Conservation (phyloP, 2,797 vertebrate genomes). For the Sarcophilus harrisii region DNA sequence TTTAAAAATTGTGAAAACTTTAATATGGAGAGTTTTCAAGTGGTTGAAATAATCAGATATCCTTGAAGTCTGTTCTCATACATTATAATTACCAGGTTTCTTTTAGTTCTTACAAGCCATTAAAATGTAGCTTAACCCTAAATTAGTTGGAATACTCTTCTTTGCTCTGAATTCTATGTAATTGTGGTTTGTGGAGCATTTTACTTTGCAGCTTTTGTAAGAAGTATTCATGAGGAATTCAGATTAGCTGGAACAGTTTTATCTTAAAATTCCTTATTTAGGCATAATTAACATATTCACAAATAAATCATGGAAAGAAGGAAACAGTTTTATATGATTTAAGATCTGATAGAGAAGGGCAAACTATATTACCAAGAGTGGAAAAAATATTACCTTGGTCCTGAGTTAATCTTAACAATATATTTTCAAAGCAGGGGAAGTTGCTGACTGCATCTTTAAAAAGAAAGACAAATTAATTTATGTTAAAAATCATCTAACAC, state of each 20-base stretch:
- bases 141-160: constrained; percentile 67
- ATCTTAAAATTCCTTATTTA: constrained; percentile 74
- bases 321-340: constrained; percentile 72
- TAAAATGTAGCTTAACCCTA: constrained; percentile 68
- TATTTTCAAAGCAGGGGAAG: constrained; percentile 74
- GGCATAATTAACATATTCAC: constrained; percentile 75
- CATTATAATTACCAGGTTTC: constrained; percentile 63
- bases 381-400: constrained; percentile 76
- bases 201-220: constrained; percentile 30
- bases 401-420: constrained; percentile 76
- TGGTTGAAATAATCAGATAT: constrained; percentile 56
- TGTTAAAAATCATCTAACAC: constrained; percentile 75
- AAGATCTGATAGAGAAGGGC: constrained; percentile 73
- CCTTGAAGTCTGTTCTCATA: constrained; percentile 46
- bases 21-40: constrained; percentile 47
- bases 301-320: constrained; percentile 77
- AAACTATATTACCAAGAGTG: constrained; percentile 66
- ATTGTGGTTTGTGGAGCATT: constrained; percentile 66
- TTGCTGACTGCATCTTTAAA: constrained; percentile 59
- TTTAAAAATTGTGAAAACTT: constrained; percentile 62
- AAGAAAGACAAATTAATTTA: constrained; percentile 68
- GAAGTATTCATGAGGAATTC: constrained; percentile 68
- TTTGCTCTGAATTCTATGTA: constrained; percentile 18
- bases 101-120: constrained; percentile 58
- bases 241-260: constrained; percentile 77